Conservation (phyloP, 2,113 vertebrate species). For the Oreocharis arfaki region DNA sequence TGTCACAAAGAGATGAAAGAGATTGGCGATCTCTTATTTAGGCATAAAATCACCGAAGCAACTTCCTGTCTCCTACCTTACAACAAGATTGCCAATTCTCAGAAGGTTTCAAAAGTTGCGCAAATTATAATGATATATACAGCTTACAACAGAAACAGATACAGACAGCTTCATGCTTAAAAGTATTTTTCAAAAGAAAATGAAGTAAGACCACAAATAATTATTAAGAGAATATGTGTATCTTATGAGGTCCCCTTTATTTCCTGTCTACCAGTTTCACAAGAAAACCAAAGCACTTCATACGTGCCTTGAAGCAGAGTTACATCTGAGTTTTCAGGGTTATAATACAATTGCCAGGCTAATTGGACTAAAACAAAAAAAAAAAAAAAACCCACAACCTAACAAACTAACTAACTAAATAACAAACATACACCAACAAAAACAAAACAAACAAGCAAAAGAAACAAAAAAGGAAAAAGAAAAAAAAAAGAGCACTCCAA, state of each 20-base stretch:
- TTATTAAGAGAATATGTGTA: not conserved
- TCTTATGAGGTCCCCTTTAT: not conserved
- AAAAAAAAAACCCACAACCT: not conserved
- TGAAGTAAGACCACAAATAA: not conserved
- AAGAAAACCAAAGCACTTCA: not conserved
- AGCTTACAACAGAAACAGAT: not conserved
- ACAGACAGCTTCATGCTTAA: not conserved
- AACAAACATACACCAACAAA: not conserved
- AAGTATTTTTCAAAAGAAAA: not conserved
- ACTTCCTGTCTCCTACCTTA: not conserved
- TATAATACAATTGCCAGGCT: not conserved
- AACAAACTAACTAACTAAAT: not conserved
- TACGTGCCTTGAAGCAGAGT: not conserved
- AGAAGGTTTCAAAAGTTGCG: not conserved
- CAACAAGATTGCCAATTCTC: not conserved
- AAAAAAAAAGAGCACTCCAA: not conserved
- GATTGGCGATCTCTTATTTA: not conserved
- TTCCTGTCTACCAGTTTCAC: not conserved
- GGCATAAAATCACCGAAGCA: not conserved
- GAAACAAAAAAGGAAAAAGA: accelerated
- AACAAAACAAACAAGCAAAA: not conserved
- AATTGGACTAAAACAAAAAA: not conserved
- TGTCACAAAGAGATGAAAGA: not conserved
- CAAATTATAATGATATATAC: not conserved
- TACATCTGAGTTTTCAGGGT: not conserved